phyloP scores from a whole-genome alignment of 2,888 invertebrate species.

The Acrobasis suavella region DNA sequence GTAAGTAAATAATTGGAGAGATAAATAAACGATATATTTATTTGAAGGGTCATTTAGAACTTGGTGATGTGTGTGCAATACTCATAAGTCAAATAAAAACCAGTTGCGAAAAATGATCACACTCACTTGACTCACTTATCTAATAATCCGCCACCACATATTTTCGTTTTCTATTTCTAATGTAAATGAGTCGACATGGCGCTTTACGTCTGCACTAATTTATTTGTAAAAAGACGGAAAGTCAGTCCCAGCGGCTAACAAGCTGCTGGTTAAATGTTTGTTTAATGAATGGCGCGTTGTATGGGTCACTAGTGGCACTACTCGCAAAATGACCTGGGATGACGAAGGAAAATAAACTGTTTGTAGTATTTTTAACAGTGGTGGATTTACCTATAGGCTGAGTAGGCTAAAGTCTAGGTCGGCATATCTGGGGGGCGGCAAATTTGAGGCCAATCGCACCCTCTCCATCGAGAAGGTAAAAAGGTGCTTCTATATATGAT shows the following conservation, averaged over 20 bases:
- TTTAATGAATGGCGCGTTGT: slow-evolving; percentile 16
- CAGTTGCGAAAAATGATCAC: not conserved
- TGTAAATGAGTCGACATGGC: slow-evolving; percentile 4
- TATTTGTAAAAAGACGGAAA: slow-evolving; percentile 17
- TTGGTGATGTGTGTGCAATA: too few species aligned
- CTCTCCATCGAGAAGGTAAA: too few species aligned
- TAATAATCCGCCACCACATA: not conserved
- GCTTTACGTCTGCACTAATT: slow-evolving; percentile 5
- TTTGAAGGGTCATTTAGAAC: too few species aligned
- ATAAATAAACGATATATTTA: too few species aligned
- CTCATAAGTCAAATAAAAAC: too few species aligned
- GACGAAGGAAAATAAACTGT: not conserved
- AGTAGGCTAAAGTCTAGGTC: too few species aligned
- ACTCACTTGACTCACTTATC: not conserved
- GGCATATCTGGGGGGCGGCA: too few species aligned
- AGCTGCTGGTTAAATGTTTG: slow-evolving; percentile 17
- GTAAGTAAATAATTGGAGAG: too few species aligned
- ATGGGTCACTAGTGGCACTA: not conserved
- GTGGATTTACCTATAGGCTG: too few species aligned
- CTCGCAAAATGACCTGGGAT: not conserved
- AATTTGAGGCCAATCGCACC: too few species aligned
- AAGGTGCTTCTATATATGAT: too few species aligned
- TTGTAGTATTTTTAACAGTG: too few species aligned
- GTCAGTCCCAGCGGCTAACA: slow-evolving; percentile 5
- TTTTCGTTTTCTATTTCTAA: not conserved